phyloP scores from a whole-genome alignment of 2,888 invertebrate genomes.

The Nephrocerus scutellatus region DNA sequence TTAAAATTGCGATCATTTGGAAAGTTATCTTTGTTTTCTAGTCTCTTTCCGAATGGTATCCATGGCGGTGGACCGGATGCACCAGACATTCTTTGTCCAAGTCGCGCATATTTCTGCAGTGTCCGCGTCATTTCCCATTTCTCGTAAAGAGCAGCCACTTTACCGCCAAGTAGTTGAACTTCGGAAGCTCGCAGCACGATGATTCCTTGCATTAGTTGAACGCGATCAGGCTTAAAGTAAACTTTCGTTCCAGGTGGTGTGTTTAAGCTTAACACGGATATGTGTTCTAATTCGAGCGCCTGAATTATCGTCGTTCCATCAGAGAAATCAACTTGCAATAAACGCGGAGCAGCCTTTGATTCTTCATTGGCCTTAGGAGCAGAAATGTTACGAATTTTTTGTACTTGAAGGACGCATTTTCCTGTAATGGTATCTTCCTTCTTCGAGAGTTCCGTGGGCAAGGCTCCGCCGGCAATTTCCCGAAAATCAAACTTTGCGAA shows the following conservation, averaged over 20 bases:
- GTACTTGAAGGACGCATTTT: conserved; percentile 76
- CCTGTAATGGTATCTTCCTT: conserved; percentile 49
- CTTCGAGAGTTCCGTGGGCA: conserved; percentile 63
- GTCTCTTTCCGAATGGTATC: conserved; percentile 82
- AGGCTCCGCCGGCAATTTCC: conserved; percentile 69
- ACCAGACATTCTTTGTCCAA: conserved; percentile 32
- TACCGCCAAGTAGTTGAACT: conserved; percentile 73
- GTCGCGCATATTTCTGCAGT: conserved; percentile 55
- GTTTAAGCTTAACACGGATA: conserved; percentile 65
- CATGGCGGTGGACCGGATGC: conserved; percentile 80
- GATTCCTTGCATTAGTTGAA: conserved; percentile 64
- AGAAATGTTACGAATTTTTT: conserved; percentile 79
- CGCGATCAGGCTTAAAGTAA: conserved; percentile 50
- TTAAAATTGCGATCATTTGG: conserved; percentile 60
- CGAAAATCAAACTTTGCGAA: conserved; percentile 57
- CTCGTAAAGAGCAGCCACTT: conserved; percentile 72
- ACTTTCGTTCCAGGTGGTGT: conserved; percentile 89
- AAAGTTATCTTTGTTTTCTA: conserved; percentile 52
- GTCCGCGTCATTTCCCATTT: conserved; percentile 76
- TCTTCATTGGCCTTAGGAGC: conserved; percentile 89
- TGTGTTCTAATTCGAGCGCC: conserved; percentile 69
- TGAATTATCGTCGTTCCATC: conserved; percentile 76
- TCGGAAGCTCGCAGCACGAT: conserved; percentile 63
- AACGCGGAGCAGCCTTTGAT: conserved; percentile 70
- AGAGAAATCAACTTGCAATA: conserved; percentile 75